Conservation (phyloP, 1,140 invertebrate genomes). For the Lamellibrachia luymesi region DNA sequence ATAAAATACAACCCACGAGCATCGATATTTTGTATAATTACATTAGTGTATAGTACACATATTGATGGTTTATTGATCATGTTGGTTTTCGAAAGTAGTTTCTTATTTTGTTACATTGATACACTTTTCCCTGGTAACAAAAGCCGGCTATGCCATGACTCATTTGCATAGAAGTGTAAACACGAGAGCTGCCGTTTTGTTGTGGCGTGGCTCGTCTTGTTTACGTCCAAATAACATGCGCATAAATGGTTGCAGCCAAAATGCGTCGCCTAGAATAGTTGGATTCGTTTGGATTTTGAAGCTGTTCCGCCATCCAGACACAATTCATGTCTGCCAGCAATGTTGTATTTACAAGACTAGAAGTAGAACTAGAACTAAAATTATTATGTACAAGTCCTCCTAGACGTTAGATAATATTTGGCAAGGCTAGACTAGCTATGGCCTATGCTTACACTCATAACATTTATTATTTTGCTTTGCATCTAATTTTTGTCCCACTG, state of each 20-base stretch:
- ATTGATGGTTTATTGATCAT: not conserved
- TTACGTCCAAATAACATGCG: not conserved
- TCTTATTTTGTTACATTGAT: not conserved
- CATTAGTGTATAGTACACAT: not conserved
- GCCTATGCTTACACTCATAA: too few relatives aligned
- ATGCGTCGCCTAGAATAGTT: not conserved
- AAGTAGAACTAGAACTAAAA: not conserved
- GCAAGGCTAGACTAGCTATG: too few relatives aligned
- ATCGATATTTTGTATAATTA: not conserved
- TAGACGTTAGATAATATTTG: too few relatives aligned
- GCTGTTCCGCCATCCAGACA: not conserved
- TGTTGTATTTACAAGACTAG: not conserved
- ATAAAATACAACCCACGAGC: not conserved
- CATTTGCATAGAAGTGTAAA: slow-evolving; percentile 5
- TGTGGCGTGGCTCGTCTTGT: not conserved
- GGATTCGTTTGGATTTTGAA: not conserved
- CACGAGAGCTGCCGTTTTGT: slow-evolving; percentile 3
- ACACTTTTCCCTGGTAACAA: not conserved
- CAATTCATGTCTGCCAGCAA: not conserved
- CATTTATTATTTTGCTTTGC: too few relatives aligned
- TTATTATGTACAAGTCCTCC: not conserved
- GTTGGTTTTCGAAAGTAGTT: not conserved
- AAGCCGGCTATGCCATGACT: not conserved
- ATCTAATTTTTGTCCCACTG: too few relatives aligned
- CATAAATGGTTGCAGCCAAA: not conserved